Conservation (phyloP, 2,113 vertebrate genomes). For the Emydocephalus ijimae region DNA sequence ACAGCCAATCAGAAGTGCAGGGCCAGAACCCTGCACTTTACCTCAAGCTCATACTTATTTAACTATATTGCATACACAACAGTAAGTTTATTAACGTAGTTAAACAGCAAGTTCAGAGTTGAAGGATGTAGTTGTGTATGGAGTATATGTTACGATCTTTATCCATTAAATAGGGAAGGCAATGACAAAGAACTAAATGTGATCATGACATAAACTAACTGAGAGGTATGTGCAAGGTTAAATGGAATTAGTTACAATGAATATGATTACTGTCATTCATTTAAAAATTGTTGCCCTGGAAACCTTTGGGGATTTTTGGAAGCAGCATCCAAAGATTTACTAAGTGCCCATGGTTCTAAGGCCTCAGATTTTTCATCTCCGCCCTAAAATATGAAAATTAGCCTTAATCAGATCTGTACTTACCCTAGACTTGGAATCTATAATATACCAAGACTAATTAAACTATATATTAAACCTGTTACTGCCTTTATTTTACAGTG, state of each 20-base stretch:
- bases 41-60: too few species aligned
- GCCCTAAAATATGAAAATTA: not conserved
- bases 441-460: not conserved
- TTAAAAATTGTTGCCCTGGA: not conserved
- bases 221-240: not conserved
- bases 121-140: not conserved
- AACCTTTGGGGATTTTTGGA: not conserved
- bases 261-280: not conserved
- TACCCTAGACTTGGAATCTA: too few species aligned
- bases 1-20: too few species aligned
- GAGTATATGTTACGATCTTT: not conserved
- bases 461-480: not conserved
- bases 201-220: not conserved
- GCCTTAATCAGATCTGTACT: not conserved
- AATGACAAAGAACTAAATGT: not conserved
- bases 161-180: not conserved
- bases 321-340: not conserved
- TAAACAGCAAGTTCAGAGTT: not conserved
- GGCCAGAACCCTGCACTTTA: too few species aligned
- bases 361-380: not conserved
- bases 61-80: too few species aligned
- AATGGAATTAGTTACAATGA: not conserved
- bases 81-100: not conserved
- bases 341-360: not conserved
- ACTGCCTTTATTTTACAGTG: not conserved